These are phyloP conservation scores for Ptychoptera albimana DNA, from an alignment of 2,888 invertebrate species.

Conservation along the genomic window DNA sequence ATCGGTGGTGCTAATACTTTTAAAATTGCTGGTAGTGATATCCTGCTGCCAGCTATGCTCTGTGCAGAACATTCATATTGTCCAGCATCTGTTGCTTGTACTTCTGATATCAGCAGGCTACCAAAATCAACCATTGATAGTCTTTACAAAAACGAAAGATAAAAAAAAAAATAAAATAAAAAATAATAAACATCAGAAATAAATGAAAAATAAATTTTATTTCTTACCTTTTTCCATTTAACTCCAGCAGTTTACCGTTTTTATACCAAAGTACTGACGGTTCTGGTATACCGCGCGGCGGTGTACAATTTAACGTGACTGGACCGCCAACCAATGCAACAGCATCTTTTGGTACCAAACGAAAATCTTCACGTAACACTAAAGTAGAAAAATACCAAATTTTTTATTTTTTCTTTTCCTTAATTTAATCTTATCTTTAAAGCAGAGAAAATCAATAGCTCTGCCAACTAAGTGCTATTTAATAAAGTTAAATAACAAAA, in stretches of 20 bases:
- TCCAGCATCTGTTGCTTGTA: constrained; percentile 16
- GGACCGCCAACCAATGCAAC: constrained; percentile 18
- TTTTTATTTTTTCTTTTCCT: neutral
- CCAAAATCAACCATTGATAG: constrained; percentile 17
- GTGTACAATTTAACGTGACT: constrained; percentile 16
- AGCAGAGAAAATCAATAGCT: neutral
- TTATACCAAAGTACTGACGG: constrained; percentile 18
- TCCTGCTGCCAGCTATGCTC: constrained; percentile 18
- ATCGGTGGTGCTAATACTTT: constrained; percentile 17
- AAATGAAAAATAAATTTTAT: neutral
- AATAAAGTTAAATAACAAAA: no score
- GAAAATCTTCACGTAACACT: constrained; percentile 17
- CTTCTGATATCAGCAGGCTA: constrained; percentile 17
- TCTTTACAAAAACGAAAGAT: constrained; percentile 7
- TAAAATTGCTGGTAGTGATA: constrained; percentile 14
- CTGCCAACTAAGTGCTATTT: neutral
- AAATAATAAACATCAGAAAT: neutral
- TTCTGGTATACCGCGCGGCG: constrained; percentile 17
- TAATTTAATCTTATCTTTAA: neutral
- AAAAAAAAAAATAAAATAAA: neutral
- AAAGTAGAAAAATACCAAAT: constrained; percentile 2
- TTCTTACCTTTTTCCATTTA: constrained; percentile 16
- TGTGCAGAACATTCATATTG: constrained; percentile 18
- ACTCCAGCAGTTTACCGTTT: constrained; percentile 16
- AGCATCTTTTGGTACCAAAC: constrained; percentile 15